Evolutionary conservation across 1,140 invertebrate genomes (phyloP).

Genomic region (Dryas iulia): DNA sequence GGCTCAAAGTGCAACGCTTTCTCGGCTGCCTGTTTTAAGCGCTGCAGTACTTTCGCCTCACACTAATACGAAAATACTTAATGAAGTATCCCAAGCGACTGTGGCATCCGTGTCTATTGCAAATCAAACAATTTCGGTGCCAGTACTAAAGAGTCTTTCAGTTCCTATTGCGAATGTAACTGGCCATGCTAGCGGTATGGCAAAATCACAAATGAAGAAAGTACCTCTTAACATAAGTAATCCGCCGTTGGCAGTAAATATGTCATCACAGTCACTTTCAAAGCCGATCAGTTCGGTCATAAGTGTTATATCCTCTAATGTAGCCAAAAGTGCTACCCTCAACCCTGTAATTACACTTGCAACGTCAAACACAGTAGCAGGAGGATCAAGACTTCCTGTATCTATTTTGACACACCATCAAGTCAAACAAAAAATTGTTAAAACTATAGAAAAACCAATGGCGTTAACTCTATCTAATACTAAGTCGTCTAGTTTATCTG

Average conservation of each 20-base stretch:
- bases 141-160: slow-evolving; percentile 79
- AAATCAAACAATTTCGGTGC: slow-evolving; percentile 83
- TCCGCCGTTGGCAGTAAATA: slow-evolving; percentile 57
- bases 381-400: slow-evolving; percentile 65
- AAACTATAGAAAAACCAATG: slow-evolving; percentile 80
- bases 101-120: slow-evolving; percentile 81
- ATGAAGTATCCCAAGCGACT: slow-evolving; percentile 77
- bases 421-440: slow-evolving; percentile 78
- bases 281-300: slow-evolving; percentile 75
- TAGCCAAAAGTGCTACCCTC: slow-evolving; percentile 65
- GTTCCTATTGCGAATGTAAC: slow-evolving; percentile 63
- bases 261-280: slow-evolving; percentile 61
- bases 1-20: slow-evolving; percentile 51
- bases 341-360: slow-evolving; percentile 71
- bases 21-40: slow-evolving; percentile 67
- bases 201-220: slow-evolving; percentile 72
- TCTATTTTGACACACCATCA: slow-evolving; percentile 75
- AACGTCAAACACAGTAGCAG: slow-evolving; percentile 56
- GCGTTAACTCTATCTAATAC: slow-evolving; percentile 75
- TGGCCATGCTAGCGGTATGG: slow-evolving; percentile 46
- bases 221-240: slow-evolving; percentile 66
- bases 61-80: slow-evolving; percentile 73
- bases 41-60: slow-evolving; percentile 70
- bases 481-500: slow-evolving; percentile 79
- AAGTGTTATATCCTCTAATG: slow-evolving; percentile 74